A percentile compares a stretch with the other conserved stretches of the same genome.
Conservation (phyloP, 2,797 vertebrate genomes). For the Centropyge bicolor region DNA sequence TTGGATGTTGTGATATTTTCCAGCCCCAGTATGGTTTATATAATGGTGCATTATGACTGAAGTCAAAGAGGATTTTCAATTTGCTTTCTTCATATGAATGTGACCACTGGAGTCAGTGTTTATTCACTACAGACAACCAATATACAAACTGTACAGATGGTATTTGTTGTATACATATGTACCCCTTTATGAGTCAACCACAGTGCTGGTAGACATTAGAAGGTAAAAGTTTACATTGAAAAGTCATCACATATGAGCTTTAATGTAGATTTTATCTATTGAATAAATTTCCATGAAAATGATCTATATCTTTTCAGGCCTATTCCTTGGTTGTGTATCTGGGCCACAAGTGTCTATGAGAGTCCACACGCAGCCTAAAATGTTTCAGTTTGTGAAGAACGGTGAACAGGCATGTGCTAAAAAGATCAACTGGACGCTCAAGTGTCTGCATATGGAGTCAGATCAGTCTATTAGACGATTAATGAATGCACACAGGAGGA, state of each 20-base stretch:
- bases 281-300: background rate
- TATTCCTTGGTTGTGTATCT: background rate
- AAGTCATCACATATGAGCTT: background rate
- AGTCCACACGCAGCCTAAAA: no score
- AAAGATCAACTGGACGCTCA: no score
- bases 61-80: background rate
- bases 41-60: background rate
- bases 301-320: no score
- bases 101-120: background rate
- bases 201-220: background rate
- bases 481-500: no score
- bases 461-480: no score
- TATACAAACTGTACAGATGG: background rate
- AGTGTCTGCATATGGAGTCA: no score
- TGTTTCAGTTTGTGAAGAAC: no score
- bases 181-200: background rate
- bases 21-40: background rate
- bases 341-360: no score
- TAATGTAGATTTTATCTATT: background rate
- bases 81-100: background rate
- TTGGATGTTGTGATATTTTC: background rate
- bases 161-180: background rate
- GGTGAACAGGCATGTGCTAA: no score
- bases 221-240: background rate
- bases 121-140: background rate